Conservation (phyloP, 1,140 invertebrate genomes). For the Drosophila nasuta region DNA sequence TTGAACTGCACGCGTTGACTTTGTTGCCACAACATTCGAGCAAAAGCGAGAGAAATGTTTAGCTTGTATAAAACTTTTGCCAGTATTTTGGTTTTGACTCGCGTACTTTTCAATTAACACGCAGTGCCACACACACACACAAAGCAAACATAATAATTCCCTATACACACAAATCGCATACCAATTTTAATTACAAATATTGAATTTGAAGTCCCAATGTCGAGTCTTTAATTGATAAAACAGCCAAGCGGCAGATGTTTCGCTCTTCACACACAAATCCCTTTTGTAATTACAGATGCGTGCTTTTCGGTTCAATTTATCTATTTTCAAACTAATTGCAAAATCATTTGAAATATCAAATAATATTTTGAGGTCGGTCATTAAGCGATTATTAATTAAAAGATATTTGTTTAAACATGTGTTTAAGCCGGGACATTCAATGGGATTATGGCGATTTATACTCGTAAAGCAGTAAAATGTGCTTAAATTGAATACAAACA, state of each 20-base stretch:
- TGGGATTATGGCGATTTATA: neutral
- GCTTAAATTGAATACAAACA: neutral
- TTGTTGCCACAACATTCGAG: slow-evolving; percentile 11
- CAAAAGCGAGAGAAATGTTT: neutral
- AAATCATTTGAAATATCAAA: slow-evolving; percentile 29
- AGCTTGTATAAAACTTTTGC: slow-evolving; percentile 13
- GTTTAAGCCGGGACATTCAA: slow-evolving; percentile 3
- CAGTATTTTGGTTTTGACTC: slow-evolving; percentile 28
- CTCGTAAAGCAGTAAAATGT: neutral
- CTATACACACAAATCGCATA: neutral
- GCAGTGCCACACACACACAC: neutral
- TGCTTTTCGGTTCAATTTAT: slow-evolving; percentile 11
- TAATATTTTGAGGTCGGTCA: neutral
- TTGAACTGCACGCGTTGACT: slow-evolving; percentile 61
- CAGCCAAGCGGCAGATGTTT: slow-evolving; percentile 3
- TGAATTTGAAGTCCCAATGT: slow-evolving; percentile 14
- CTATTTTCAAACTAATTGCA: slow-evolving; percentile 20
- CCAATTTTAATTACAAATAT: slow-evolving; percentile 23
- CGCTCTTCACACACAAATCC: slow-evolving; percentile 1
- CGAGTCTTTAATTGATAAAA: slow-evolving; percentile 8
- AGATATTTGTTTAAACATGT: slow-evolving; percentile 4
- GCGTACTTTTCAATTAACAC: slow-evolving; percentile 58
- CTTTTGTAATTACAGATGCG: slow-evolving; percentile 18
- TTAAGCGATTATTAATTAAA: slow-evolving; percentile 11
- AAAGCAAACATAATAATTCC: slow-evolving; percentile 8